Base-by-base conservation (phyloP, 1,140 invertebrate species). In the Zaprionus ornatus region DNA sequence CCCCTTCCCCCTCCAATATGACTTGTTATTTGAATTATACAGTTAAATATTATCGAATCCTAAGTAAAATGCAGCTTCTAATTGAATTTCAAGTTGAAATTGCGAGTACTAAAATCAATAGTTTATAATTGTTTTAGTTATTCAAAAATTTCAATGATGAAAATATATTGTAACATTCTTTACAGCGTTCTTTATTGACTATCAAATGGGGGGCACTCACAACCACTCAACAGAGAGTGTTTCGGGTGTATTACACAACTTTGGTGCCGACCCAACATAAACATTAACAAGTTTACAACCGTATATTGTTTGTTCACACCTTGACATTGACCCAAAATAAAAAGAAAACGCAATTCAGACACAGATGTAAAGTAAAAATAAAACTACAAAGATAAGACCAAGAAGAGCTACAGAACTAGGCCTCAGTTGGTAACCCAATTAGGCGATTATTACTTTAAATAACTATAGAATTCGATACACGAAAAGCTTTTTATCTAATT, bases 271-370 rank as follows among this genome's bases (percentile, higher is more conserved):
- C 13, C 13, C 3, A 37, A 10, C 40, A 65, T 40, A 55, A 29
- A 19, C 5, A 56, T 21, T 13, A 35, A 29, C 32, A 35, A 50
- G 9, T 32, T 23, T 69, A 40, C 54, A 42, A 19, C 25, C 61
- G 19, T 23, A 3, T 23, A 13, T 15, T 15, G 7, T 40, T 2
- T 65, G 27, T 65, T 40, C 15, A 55, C 37, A 65, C 54, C 40
- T 56, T 67, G 70, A 59, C 63, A 57, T 65, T 72, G 61, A 72
- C 62, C 69, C 15, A 19, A 40, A 48, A 65, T 23, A 10, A 37
- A 54, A 37, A 54, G 3, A 71, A 71, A 70, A 54, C 21, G 1
- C n/a, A 27, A 64, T 63, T 50, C 57, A 29, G 35, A 13, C 9
- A 64, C 35, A 29, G 17, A 42, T n/a, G 21, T 19, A n/a, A 40